Evolutionary conservation across 2,888 invertebrate species (phyloP).

Genomic region (Euzophera pinguis): DNA sequence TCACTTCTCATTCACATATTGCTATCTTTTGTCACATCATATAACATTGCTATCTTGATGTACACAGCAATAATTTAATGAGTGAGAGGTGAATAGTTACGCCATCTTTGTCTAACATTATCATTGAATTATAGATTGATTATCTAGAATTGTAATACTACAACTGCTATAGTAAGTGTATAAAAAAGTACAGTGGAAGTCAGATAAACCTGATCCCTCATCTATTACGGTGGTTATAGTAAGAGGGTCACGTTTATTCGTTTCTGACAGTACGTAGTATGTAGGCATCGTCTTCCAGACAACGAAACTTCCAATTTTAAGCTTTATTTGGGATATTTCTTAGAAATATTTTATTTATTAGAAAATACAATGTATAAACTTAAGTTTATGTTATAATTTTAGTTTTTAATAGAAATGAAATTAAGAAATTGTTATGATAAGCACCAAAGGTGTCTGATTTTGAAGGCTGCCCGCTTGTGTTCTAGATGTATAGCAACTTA

Average conservation of each 20-base stretch:
- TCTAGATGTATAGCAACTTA: neutral
- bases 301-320: slow-evolving; percentile 24
- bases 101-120: too few relatives aligned
- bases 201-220: too few relatives aligned
- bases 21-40: too few relatives aligned
- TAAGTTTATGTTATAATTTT: slow-evolving; percentile 7
- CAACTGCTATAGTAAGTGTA: too few relatives aligned
- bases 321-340: slow-evolving; percentile 19
- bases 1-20: too few relatives aligned
- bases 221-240: too few relatives aligned
- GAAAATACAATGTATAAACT: neutral
- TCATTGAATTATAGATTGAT: neutral
- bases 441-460: slow-evolving; percentile 1
- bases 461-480: slow-evolving; percentile 3
- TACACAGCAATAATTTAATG: too few relatives aligned
- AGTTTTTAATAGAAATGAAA: neutral
- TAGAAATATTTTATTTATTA: slow-evolving; percentile 10
- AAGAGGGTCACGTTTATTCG: too few relatives aligned
- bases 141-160: too few relatives aligned
- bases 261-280: slow-evolving; percentile 15
- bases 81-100: too few relatives aligned
- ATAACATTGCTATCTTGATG: too few relatives aligned
- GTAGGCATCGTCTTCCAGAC: slow-evolving; percentile 18
- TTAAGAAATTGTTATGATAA: neutral
- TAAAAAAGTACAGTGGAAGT: too few relatives aligned